Evolutionary conservation across 1,140 invertebrate species (phyloP), one percentile per base, ranked within the genome.

Genomic region (Oppia nitens): DNA sequence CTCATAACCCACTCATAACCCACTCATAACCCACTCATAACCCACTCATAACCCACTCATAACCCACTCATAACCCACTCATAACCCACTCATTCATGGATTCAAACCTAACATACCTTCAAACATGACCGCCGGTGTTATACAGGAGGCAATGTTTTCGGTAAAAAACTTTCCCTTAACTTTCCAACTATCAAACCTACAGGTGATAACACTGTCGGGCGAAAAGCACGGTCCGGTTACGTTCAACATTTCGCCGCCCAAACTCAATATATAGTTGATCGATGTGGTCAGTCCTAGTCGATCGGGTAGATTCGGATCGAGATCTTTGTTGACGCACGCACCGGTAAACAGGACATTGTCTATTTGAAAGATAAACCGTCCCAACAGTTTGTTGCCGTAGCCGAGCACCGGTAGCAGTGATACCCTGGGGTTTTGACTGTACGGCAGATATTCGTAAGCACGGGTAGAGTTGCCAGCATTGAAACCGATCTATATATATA

Each of bases 391-490:
- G 65, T 94, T 94, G 0, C 81, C 87, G 78, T 81, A 89, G 21
- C 90, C 90, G 66, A 86, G 78, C 12, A 80, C 78, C 0, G 82
- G 79, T 49, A 94, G 73, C 72, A 91, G 85, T 60, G 85, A 75
- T 12, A 93, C 76, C 21, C 87, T 84, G 27, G 86, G 82, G 32
- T 78, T 76, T 72, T 93, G 89, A 49, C 87, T 92, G 71, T 90
- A 94, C 0, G 90, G 90, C 55, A 77, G 79, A 69, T 93, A 93
- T 71, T 91, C 86, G 69, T 83, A 92, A 60, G 81, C 82, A 68
- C 83, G 79, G 1, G 89, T 96, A 17, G 87, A 88, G 67, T 96
- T 96, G 57, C 91, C 91, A 53, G 84, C 90, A 68, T 96, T 95
- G 71, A 95, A 95, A 32, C 91, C 91, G 66, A 88, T 59, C 60